These are phyloP conservation scores for Garra rufa DNA, from an alignment of 2,113 vertebrate genomes.

Conservation along the genomic window DNA sequence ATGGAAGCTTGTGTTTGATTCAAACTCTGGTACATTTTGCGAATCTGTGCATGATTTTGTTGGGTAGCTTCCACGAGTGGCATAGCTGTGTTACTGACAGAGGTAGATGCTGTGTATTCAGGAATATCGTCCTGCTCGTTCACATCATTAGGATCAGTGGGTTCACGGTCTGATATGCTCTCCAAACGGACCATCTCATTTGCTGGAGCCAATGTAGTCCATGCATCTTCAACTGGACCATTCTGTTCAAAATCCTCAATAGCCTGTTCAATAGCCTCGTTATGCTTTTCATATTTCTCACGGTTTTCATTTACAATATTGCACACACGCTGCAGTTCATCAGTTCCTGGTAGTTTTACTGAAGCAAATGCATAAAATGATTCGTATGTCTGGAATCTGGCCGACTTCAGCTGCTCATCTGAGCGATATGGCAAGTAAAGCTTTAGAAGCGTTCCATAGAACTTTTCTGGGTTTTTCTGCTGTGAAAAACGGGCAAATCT, in stretches of 20 bases:
- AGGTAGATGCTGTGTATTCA: conserved; percentile 16
- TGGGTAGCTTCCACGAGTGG: conserved; percentile 6
- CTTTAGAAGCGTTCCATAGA: conserved; percentile 43
- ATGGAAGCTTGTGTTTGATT: conserved; percentile 45
- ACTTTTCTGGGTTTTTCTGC: conserved; percentile 45
- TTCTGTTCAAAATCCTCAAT: conserved; percentile 39
- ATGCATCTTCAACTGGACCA: conserved; percentile 43
- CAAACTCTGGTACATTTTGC: conserved; percentile 43
- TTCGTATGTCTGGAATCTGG: background rate
- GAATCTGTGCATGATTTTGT: background rate
- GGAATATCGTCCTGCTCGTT: conserved; percentile 45
- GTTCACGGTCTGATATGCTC: background rate
- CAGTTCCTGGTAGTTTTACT: conserved; percentile 22
- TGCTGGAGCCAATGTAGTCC: conserved; percentile 43
- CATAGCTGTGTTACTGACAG: background rate
- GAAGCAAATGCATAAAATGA: conserved; percentile 10
- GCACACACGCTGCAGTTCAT: background rate
- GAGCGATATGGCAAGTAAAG: conserved; percentile 43
- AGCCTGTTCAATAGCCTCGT: conserved; percentile 34
- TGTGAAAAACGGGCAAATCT: conserved; percentile 46
- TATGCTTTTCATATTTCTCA: conserved; percentile 31
- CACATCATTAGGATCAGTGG: background rate
- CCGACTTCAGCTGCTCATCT: background rate
- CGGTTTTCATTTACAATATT: conserved; percentile 38
- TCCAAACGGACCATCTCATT: conserved; percentile 37